Evolutionary conservation across 2,113 vertebrate genomes (phyloP).

Genomic region (Loxodonta africana): DNA sequence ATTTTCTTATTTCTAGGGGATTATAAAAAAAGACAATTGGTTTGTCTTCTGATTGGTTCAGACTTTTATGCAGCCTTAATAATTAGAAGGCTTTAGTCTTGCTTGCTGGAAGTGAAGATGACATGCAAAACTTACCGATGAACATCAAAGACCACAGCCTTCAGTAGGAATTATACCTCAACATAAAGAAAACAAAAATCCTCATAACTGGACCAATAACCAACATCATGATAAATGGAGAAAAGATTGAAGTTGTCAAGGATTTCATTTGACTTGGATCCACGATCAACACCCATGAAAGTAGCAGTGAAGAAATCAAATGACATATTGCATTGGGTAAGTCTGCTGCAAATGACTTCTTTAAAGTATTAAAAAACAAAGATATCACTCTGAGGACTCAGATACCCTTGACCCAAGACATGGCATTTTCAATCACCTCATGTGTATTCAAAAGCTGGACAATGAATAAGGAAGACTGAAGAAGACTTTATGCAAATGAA

Average conservation of each 20-base stretch:
- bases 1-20: not conserved
- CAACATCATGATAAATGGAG: not conserved
- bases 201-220: too few species aligned
- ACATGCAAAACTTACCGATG: not conserved
- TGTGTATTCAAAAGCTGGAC: not conserved
- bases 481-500: not conserved
- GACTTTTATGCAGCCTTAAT: conserved; percentile 15
- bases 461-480: not conserved
- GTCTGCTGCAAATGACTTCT: not conserved
- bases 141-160: not conserved
- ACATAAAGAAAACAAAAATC: not conserved
- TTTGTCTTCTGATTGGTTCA: not conserved
- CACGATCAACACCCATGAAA: not conserved
- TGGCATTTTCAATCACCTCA: not conserved
- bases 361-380: not conserved
- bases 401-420: not conserved
- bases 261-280: not conserved
- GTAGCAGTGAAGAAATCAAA: not conserved
- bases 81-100: not conserved
- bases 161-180: not conserved
- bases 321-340: not conserved
- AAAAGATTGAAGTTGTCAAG: not conserved
- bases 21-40: not conserved
- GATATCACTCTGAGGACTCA: not conserved
- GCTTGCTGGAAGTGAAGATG: not conserved